Conservation (phyloP, 2,113 vertebrate genomes). For the Dinomys branickii region DNA sequence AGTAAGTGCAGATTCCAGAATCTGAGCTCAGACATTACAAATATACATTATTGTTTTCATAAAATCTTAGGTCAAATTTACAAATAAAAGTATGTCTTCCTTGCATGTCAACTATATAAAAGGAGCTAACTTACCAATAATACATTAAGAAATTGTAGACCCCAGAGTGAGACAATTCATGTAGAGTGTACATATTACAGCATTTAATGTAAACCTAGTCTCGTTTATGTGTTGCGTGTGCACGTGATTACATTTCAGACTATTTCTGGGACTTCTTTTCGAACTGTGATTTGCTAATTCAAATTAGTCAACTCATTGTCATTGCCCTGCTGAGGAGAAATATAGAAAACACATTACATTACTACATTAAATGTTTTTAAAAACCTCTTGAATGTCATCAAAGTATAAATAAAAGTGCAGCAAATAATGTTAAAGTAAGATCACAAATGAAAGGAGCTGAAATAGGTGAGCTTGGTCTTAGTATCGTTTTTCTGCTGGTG, state of each 20-base stretch:
- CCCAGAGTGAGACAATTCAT: not conserved
- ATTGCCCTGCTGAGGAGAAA: not conserved
- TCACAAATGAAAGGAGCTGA: not conserved
- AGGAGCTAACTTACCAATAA: not conserved
- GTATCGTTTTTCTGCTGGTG: not conserved
- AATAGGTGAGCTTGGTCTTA: not conserved
- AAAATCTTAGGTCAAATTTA: conserved; percentile 33
- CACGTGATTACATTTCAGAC: not conserved
- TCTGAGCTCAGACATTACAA: not conserved
- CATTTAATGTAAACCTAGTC: not conserved
- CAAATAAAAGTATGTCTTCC: not conserved
- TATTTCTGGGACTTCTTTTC: not conserved
- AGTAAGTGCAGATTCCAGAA: not conserved
- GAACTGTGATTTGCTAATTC: not conserved
- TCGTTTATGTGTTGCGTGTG: not conserved
- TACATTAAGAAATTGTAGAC: not conserved
- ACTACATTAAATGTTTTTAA: not conserved
- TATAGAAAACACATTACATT: not conserved
- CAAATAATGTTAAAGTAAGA: not conserved
- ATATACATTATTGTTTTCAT: not conserved
- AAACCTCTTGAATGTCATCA: not conserved
- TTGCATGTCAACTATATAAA: not conserved
- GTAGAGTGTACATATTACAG: not conserved
- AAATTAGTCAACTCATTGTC: not conserved
- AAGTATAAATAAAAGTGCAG: not conserved